Conservation (phyloP, 2,888 invertebrate species). For the Augiades crinisus region DNA sequence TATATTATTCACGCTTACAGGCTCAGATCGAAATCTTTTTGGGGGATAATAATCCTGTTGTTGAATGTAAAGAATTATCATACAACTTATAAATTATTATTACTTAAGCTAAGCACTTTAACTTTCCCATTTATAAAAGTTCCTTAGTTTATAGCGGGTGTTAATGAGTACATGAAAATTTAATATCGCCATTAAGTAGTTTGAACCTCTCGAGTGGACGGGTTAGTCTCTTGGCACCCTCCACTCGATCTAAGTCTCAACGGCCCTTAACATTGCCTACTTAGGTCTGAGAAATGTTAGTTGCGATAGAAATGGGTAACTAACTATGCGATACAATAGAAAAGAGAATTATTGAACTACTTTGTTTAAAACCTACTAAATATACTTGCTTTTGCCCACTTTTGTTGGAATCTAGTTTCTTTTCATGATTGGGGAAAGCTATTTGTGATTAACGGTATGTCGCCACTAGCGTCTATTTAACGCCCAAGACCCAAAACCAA, state of each 20-base stretch:
- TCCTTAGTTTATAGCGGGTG: not conserved
- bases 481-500: no score
- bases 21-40: no score
- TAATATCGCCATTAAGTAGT: slow-evolving; percentile 5
- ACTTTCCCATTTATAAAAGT: not conserved
- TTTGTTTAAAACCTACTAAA: not conserved
- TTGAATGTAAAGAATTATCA: no score
- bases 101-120: not conserved
- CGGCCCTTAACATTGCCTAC: slow-evolving; percentile 6
- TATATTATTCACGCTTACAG: no score
- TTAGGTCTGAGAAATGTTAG: not conserved
- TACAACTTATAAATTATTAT: no score
- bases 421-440: no score
- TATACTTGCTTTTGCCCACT: no score
- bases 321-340: not conserved
- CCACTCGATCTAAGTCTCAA: slow-evolving; percentile 11
- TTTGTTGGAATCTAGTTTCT: no score
- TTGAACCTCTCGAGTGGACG: slow-evolving; percentile 7
- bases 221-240: slow-evolving; percentile 13
- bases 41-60: no score
- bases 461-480: no score
- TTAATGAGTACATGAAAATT: not conserved
- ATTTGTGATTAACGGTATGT: no score
- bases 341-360: not conserved
- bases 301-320: not conserved